Evolutionary conservation across 2,888 invertebrate genomes (phyloP), one percentile per base, ranked within the genome.

Genomic region (Protophormia terraenovae): DNA sequence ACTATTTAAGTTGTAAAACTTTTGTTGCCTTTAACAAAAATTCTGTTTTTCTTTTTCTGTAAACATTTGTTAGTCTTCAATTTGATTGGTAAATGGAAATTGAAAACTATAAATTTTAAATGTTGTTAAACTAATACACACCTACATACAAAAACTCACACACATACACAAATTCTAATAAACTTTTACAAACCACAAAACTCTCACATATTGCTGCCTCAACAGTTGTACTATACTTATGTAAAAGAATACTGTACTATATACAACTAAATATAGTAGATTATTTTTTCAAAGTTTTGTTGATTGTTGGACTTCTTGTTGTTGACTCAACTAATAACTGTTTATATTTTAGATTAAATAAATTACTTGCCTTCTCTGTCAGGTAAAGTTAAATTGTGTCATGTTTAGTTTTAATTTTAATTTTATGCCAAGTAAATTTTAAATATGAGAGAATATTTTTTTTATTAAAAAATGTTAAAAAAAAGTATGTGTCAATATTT

Each of bases 61-160:
- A 71, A 82, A 76, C 53, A 85, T 75, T 82, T 55, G 66, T 72
- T 66, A 47, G 64, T 66, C 58, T 72, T 79, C 78, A 78, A 64
- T 75, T 71, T 71, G 75, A 71, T 79, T 78, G 69, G 62, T 64
- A 82, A 75, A 85, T 71, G 64, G 71, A 75, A 85, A 82, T 79
- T 85, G 82, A 82, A 85, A 85, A 79, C 82, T 81, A 85, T 85
- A 85, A 85, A 85, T 85, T 75, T 82, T 82, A 79, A 82, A 85
- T 79, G 41, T 66, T 77, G 47, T 76, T 71, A 41, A 76, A 80
- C 58, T 66, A 47, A 53, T 45, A 60, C 41, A 41, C 64, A 35
- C 22, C 47, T 19, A 75, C 5, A 62, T 14, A 73, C 16, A 19
- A 12, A 45, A 4, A 76, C 41, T 27, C 19, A 35, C 16, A 55